These are phyloP conservation scores for Lycopodina hypogea DNA, from an alignment of 37 sponge, comb jelly and placozoan species.

Conservation along the genomic window DNA sequence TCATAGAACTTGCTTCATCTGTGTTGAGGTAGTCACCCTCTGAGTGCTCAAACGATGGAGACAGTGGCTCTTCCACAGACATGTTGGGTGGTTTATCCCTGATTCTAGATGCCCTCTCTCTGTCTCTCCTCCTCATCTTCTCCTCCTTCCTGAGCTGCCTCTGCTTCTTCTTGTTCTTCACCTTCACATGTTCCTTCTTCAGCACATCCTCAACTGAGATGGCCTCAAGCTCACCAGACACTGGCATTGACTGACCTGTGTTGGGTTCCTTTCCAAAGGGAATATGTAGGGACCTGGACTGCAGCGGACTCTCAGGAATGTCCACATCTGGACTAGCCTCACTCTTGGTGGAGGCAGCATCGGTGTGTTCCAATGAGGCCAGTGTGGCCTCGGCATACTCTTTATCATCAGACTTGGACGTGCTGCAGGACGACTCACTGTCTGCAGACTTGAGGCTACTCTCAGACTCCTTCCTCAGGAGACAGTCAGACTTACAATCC, in stretches of 20 bases:
- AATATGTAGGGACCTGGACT: slow-evolving; percentile 2
- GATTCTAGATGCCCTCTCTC: slow-evolving; percentile 15
- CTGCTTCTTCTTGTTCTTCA: slow-evolving; percentile 30
- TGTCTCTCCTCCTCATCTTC: slow-evolving; percentile 36
- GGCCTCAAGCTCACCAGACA: background rate
- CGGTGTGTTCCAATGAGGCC: background rate
- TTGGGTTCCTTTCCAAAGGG: slow-evolving; percentile 54
- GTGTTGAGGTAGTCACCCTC: background rate
- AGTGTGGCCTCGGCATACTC: background rate
- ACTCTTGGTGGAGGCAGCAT: background rate
- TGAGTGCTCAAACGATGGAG: background rate
- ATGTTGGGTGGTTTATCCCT: background rate
- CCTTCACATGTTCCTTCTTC: slow-evolving; percentile 12
- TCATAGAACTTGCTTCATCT: background rate
- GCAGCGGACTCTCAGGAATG: background rate
- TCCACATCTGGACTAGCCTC: background rate
- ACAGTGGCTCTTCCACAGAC: slow-evolving; percentile 10
- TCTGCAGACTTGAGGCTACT: slow-evolving; percentile 36
- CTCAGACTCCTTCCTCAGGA: slow-evolving; percentile 53
- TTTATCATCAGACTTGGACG: slow-evolving; percentile 28
- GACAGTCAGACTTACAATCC: background rate
- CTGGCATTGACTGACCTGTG: slow-evolving; percentile 56
- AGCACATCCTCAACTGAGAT: background rate
- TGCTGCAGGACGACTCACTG: slow-evolving; percentile 27
- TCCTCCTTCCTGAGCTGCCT: slow-evolving; percentile 57